A percentile compares a stretch with the other conserved stretches of the same genome.
These are phyloP conservation scores for Cyaniris semiargus DNA, from an alignment of 2,888 invertebrate species.

Conservation along the genomic window DNA sequence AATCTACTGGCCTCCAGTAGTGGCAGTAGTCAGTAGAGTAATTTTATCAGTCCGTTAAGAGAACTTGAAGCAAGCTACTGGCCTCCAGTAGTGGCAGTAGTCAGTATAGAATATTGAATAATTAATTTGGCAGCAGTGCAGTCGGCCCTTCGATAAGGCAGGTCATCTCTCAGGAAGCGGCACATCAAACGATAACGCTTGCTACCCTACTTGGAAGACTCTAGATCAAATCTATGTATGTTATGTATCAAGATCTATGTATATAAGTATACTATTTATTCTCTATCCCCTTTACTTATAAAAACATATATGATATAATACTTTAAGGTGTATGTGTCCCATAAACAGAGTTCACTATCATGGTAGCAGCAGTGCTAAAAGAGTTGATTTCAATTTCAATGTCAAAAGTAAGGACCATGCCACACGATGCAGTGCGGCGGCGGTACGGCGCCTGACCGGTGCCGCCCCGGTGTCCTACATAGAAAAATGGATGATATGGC, in stretches of 20 bases:
- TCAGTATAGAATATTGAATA: neutral
- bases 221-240: too few relatives aligned
- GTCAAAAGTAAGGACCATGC: too few relatives aligned
- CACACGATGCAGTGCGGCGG: too few relatives aligned
- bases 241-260: too few relatives aligned
- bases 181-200: conserved; percentile 68
- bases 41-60: neutral
- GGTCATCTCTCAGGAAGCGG: conserved; percentile 76
- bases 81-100: neutral
- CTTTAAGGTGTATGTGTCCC: too few relatives aligned
- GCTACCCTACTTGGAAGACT: conserved; percentile 51
- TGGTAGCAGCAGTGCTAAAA: too few relatives aligned
- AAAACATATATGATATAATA: neutral
- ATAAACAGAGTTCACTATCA: too few relatives aligned
- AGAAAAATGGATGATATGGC: too few relatives aligned
- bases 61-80: neutral
- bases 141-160: conserved; percentile 46
- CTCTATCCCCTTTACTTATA: neutral
- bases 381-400: too few relatives aligned
- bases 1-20: neutral
- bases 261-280: neutral
- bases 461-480: too few relatives aligned
- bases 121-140: conserved; percentile 4
- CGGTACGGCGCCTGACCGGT: too few relatives aligned
- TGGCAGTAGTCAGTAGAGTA: neutral